Base-by-base conservation (phyloP, 2,113 vertebrate genomes). In the Neodon shergylaensis region DNA sequence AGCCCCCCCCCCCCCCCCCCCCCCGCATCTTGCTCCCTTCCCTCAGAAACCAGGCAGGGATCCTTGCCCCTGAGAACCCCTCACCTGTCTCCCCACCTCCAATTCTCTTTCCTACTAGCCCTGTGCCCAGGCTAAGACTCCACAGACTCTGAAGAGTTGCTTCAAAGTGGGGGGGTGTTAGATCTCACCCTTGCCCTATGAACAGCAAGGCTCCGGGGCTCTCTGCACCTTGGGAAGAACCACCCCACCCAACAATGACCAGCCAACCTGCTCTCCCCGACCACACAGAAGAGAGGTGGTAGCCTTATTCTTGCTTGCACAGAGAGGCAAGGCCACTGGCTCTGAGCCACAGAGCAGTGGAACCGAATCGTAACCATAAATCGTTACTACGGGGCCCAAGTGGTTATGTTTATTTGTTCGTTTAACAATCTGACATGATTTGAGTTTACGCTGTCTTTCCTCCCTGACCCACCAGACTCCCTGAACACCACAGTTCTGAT, bases 401-500 rank as follows among this genome's bases (percentile, higher is more conserved):
- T 3, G 24, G 73, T n/a, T 21, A 28, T 42, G 68, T 47, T 44
- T 42, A 26, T 74, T 36, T 72, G 72, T 58, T 54, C 70, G 4
- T 61, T 39, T 54, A 88, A 88, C 39, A 1, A 19, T 49, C 70
- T 13, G 24, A 73, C 79, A 7, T 42, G 63, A 42, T 49, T n/a
- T 42, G 19, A 65, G 42, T 31, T 72, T 44, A 49, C 4, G 3
- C 7, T 4, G 4, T 2, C 39, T 44, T 22, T 2, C 28, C 14
- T 16, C 3, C 28, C 24, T 26, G 5, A 1, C 31, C 24, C 2
- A 1, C 33, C 85, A 49, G 8, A 3, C 70, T n/a, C 19, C n/a
- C 24, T 4, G 42, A 49, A 13, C 36, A 1, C 52, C 19, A 6
- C 19, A 6, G 24, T 26, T 58, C 61, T 0, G 0, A 0, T 4